Evolutionary conservation across 35 echinoderm and acorn worm genomes (phyloP).

Genomic region (Lytechinus variegatus): DNA sequence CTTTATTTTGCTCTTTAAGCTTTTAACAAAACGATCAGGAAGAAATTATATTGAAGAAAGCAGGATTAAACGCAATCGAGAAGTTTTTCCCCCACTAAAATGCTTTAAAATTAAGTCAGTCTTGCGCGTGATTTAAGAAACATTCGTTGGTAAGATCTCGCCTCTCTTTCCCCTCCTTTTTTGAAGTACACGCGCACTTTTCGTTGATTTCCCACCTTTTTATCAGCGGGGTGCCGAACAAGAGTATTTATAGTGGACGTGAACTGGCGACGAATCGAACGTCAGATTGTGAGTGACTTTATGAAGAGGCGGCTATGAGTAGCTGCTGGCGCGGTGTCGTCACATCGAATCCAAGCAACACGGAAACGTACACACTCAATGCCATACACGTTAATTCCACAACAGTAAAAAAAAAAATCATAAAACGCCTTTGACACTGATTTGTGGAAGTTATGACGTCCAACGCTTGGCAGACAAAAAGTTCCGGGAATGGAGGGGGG

Average conservation of each 20-base stretch:
- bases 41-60: not conserved
- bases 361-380: not conserved
- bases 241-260: not conserved
- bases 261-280: not conserved
- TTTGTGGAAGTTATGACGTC: not conserved
- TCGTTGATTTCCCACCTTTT: not conserved
- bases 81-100: not conserved
- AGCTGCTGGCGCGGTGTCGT: not conserved
- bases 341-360: not conserved
- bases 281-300: not conserved
- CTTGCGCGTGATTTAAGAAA: not conserved
- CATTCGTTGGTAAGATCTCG: not conserved
- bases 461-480: not conserved
- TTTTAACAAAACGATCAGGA: not conserved
- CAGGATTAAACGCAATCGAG: not conserved
- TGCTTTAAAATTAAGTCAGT: not conserved
- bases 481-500: no score
- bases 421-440: not conserved
- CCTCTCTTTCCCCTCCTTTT: not conserved
- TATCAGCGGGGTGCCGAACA: not conserved
- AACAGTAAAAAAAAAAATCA: not conserved
- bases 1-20: not conserved
- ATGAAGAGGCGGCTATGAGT: not conserved
- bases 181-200: not conserved
- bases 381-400: not conserved